phyloP scores from a whole-genome alignment of 2,888 invertebrate species.

The Galeruca laticollis region DNA sequence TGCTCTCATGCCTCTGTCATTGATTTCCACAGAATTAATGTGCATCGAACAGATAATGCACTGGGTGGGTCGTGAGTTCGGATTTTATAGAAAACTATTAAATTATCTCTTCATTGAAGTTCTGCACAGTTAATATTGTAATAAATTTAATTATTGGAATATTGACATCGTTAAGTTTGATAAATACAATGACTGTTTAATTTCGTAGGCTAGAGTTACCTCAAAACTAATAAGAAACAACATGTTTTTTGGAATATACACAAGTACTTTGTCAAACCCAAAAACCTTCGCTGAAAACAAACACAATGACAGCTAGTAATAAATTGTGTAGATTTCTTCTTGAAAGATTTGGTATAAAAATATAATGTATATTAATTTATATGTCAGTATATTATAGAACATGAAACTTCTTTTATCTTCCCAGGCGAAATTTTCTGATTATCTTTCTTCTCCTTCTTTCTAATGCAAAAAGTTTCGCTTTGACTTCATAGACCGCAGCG shows the following conservation, averaged over 20 bases:
- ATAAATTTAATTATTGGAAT: background rate
- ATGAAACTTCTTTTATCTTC: conserved; percentile 1
- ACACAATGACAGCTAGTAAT: too few relatives aligned
- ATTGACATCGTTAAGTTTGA: background rate
- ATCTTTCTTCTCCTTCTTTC: background rate
- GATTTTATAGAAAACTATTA: background rate
- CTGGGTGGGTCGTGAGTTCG: background rate
- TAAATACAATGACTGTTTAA: too few relatives aligned
- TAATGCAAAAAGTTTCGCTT: conserved; percentile 14
- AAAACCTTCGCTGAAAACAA: too few relatives aligned
- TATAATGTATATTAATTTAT: too few relatives aligned
- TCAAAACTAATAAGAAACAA: too few relatives aligned
- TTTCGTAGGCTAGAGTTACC: too few relatives aligned
- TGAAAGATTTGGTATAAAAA: too few relatives aligned
- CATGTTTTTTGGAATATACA: too few relatives aligned
- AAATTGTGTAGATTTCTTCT: too few relatives aligned
- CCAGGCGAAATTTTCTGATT: background rate
- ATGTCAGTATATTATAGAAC: background rate
- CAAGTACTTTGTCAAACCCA: too few relatives aligned
- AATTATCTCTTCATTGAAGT: background rate
- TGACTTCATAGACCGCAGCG: conserved; percentile 25
- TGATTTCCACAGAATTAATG: conserved; percentile 49
- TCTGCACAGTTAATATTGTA: background rate
- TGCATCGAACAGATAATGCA: conserved; percentile 21
- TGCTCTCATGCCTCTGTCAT: conserved; percentile 41